These are phyloP conservation scores for Choloepus hoffmanni DNA, from an alignment of 2,113 vertebrate genomes.

Conservation along the genomic window DNA sequence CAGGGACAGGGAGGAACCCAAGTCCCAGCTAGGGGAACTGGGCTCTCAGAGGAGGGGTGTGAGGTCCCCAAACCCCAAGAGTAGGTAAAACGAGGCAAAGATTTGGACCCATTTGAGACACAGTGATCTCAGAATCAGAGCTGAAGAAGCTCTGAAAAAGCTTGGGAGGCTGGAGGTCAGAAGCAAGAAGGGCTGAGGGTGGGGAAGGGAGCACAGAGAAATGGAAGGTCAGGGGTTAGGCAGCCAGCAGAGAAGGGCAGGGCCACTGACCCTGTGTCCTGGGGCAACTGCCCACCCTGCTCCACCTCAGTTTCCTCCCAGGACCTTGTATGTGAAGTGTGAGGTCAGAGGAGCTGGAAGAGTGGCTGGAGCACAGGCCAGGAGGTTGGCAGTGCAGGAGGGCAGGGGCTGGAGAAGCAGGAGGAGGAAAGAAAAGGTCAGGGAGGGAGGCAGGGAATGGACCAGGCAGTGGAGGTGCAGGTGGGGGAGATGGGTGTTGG, in stretches of 20 bases:
- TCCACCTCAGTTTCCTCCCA: background rate
- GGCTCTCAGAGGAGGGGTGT: background rate
- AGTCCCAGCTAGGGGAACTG: background rate
- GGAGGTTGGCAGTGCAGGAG: background rate
- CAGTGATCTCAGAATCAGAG: background rate
- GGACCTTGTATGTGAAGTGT: background rate
- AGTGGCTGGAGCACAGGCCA: background rate
- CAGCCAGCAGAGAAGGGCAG: background rate
- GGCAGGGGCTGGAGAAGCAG: background rate
- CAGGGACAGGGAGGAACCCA: background rate
- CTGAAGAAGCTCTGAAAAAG: background rate
- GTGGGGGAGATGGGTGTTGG: background rate
- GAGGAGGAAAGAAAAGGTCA: background rate
- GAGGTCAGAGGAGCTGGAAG: background rate
- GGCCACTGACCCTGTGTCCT: background rate
- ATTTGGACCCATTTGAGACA: background rate
- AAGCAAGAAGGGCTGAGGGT: background rate
- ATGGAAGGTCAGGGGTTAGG: background rate
- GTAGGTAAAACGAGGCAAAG: background rate
- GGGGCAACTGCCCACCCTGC: fast-evolving
- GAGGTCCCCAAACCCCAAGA: background rate
- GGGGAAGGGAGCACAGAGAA: background rate
- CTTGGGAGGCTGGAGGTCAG: background rate
- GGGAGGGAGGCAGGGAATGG: background rate
- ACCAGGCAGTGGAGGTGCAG: background rate